Evolutionary conservation across 2,113 vertebrate species (phyloP).

Genomic region (Rhagologus leucostigma): DNA sequence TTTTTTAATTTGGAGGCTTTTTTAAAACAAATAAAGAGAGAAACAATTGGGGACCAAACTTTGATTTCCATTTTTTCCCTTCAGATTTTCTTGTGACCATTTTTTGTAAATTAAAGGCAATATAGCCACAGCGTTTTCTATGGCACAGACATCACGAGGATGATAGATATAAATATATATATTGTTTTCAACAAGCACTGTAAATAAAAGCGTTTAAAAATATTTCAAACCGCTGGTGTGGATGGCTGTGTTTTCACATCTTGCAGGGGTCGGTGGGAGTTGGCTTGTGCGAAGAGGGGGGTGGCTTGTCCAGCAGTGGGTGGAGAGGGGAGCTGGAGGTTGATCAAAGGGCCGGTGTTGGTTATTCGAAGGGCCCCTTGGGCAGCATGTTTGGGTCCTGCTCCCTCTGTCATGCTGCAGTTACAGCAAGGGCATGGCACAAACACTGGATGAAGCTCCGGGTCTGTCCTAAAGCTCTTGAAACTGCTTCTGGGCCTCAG

Average conservation of each 20-base stretch:
- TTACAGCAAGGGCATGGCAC: fast-evolving
- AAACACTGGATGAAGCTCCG: fast-evolving
- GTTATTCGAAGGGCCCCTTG: fast-evolving
- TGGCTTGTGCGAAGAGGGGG: not conserved
- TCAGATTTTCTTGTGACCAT: conserved; percentile 56
- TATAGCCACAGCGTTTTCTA: conserved; percentile 68
- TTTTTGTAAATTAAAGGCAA: conserved; percentile 69
- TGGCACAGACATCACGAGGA: conserved; percentile 65
- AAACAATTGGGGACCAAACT: conserved; percentile 65
- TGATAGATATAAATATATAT: conserved; percentile 73
- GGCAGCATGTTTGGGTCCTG: fast-evolving
- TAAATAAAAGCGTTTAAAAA: conserved; percentile 74
- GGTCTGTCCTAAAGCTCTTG: not conserved
- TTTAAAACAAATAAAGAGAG: conserved; percentile 33
- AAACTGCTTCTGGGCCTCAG: fast-evolving
- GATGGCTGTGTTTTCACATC: not conserved
- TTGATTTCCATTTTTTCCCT: conserved; percentile 54
- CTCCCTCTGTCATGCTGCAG: fast-evolving
- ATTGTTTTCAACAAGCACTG: conserved; percentile 72
- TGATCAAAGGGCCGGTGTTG: not conserved
- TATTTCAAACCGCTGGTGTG: not conserved
- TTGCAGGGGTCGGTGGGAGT: not conserved
- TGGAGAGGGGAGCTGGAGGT: fast-evolving
- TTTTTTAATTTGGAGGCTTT: conserved; percentile 62
- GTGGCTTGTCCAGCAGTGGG: not conserved